phyloP scores from a whole-genome alignment of 1,140 invertebrate genomes.

The Bombus fervidus region DNA sequence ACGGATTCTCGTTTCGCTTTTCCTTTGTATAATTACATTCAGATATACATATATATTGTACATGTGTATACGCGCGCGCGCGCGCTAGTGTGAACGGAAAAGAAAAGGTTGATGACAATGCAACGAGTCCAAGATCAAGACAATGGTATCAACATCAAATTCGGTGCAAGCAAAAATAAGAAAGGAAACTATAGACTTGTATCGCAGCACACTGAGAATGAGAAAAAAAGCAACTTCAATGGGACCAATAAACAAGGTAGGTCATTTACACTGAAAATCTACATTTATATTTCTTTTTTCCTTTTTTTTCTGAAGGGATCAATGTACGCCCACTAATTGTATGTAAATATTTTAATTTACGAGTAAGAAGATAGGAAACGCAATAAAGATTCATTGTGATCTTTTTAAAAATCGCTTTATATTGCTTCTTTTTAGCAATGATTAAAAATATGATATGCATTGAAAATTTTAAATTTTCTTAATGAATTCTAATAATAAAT shows the following conservation, averaged over 20 bases:
- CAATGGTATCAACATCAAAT: conserved; percentile 80
- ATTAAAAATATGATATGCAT: background rate
- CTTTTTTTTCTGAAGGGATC: background rate
- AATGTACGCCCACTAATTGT: background rate
- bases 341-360: background rate
- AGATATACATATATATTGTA: conserved; percentile 15
- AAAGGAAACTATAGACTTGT: conserved; percentile 71
- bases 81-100: conserved; percentile 28
- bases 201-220: conserved; percentile 52
- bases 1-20: background rate
- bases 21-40: conserved; percentile 24
- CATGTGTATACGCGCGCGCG: conserved; percentile 29
- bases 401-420: background rate
- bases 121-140: conserved; percentile 77
- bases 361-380: background rate
- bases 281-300: background rate
- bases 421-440: background rate
- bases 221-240: conserved; percentile 54
- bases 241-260: conserved; percentile 69
- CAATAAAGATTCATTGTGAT: background rate
- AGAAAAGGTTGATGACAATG: conserved; percentile 69
- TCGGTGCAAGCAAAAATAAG: conserved; percentile 66
- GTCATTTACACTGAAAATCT: background rate
- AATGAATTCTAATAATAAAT: background rate
- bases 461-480: background rate